Evolutionary conservation across 2,113 vertebrate genomes (phyloP).

Genomic region (Prunella himalayana): DNA sequence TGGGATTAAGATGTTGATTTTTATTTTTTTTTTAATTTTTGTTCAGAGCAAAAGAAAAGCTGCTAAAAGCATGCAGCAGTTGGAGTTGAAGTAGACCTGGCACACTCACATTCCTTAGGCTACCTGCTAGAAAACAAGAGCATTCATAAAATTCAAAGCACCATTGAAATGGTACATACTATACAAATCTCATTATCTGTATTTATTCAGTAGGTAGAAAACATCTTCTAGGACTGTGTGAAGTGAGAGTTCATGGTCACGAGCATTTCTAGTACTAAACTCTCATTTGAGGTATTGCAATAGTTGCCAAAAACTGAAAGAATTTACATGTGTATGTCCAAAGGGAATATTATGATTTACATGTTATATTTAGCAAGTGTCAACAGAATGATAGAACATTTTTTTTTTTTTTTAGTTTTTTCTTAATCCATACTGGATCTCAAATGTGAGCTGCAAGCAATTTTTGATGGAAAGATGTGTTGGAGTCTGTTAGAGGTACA

Average conservation of each 20-base stretch:
- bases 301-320: background rate
- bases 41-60: background rate
- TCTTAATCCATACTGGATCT: conserved; percentile 9
- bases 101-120: background rate
- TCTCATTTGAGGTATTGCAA: conserved; percentile 20
- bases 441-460: conserved; percentile 11
- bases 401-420: background rate
- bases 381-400: background rate
- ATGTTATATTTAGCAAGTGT: background rate
- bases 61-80: background rate
- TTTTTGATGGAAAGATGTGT: conserved; percentile 26
- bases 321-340: conserved; percentile 18
- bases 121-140: conserved; percentile 13
- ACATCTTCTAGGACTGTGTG: background rate
- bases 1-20: background rate
- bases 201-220: conserved; percentile 37
- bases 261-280: background rate
- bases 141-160: background rate
- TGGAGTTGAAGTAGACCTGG: background rate
- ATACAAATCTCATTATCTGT: conserved; percentile 19
- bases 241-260: background rate
- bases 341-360: conserved; percentile 2
- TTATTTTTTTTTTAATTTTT: background rate
- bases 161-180: background rate
- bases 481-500: conserved; percentile 16